Evolutionary conservation across 2,888 invertebrate species (phyloP).

Genomic region (Xylota segnis): DNA sequence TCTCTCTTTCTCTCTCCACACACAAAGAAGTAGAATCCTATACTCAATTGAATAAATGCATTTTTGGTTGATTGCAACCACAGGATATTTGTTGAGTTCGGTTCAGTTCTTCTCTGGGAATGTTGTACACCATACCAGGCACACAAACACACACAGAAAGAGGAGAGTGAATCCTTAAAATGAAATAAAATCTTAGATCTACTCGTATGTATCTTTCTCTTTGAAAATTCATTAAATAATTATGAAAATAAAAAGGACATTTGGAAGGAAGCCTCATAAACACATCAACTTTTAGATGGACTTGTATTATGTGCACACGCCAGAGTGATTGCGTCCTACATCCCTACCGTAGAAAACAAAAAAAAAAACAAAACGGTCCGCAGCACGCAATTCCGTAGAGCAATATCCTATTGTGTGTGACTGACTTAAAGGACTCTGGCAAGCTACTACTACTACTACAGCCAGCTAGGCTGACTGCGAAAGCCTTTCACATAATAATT

Average conservation of each 20-base stretch:
- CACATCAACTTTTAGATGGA: slow-evolving; percentile 33
- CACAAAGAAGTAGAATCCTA: not conserved
- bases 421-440: slow-evolving; percentile 42
- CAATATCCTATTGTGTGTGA: slow-evolving; percentile 46
- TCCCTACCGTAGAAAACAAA: not conserved
- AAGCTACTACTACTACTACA: not conserved
- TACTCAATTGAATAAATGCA: slow-evolving; percentile 56
- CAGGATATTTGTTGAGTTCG: slow-evolving; percentile 19
- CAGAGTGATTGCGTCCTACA: slow-evolving; percentile 40
- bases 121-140: not conserved
- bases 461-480: slow-evolving; percentile 8
- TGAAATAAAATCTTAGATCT: not conserved
- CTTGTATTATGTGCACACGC: slow-evolving; percentile 24
- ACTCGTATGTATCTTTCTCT: no score
- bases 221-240: slow-evolving; percentile 15
- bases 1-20: not conserved
- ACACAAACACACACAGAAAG: no score
- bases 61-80: slow-evolving; percentile 57
- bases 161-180: not conserved
- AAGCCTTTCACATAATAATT: slow-evolving; percentile 69
- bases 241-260: slow-evolving; percentile 39
- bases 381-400: slow-evolving; percentile 63
- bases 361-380: slow-evolving; percentile 53
- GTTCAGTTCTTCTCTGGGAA: not conserved
- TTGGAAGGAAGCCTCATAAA: slow-evolving; percentile 7